phyloP scores from a whole-genome alignment of 2,797 vertebrate genomes.

The Heliangelus exortis region DNA sequence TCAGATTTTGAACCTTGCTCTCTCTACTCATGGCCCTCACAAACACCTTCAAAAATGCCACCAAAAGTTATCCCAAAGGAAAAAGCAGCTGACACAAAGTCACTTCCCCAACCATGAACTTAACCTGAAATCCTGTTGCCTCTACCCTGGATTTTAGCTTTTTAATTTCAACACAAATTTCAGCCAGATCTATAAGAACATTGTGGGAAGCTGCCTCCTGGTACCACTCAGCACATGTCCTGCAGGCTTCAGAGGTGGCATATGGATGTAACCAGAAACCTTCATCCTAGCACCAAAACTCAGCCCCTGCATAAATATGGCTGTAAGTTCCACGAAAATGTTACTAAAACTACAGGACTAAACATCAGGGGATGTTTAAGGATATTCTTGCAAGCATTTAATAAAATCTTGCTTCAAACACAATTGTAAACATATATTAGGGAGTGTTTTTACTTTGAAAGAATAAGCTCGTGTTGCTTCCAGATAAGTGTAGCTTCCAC shows the following conservation, averaged over 20 bases:
- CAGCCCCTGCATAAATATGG: fast-evolving
- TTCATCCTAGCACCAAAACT: neutral
- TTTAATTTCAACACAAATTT: neutral
- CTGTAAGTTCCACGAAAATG: fast-evolving
- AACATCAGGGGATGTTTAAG: neutral
- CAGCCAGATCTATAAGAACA: neutral
- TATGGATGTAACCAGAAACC: neutral
- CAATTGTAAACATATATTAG: neutral
- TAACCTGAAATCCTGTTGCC: neutral
- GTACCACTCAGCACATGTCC: fast-evolving
- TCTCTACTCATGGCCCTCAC: neutral
- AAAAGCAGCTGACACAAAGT: fast-evolving
- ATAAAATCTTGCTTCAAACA: neutral
- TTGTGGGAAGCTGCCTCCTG: neutral
- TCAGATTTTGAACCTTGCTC: neutral
- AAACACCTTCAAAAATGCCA: neutral
- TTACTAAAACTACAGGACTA: neutral
- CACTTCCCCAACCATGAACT: neutral
- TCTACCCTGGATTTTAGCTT: neutral
- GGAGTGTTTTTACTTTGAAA: neutral
- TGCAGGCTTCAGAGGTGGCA: neutral
- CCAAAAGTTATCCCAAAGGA: neutral
- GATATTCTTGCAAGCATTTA: neutral
- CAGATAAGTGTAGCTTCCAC: fast-evolving
- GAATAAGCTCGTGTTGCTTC: neutral